These are phyloP conservation scores for Parazoanthus atlanticus DNA, from an alignment of 92 coral and sea anemone genomes.

Conservation along the genomic window DNA sequence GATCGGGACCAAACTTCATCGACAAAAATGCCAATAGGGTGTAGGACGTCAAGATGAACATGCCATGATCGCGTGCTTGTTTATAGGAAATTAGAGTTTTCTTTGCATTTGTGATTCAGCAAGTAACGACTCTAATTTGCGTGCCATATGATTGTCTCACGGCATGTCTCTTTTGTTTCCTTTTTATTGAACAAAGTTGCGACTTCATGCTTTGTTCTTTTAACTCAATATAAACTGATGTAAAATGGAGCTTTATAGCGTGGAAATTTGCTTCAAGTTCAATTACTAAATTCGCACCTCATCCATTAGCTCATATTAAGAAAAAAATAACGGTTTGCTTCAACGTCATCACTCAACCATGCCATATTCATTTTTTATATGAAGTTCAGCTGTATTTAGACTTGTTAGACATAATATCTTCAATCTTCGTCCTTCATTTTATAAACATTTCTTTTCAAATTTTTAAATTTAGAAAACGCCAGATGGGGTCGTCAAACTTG, in stretches of 20 bases:
- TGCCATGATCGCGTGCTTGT: slow-evolving; percentile 6
- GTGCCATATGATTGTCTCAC: background rate
- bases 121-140: background rate
- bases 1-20: background rate
- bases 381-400: background rate
- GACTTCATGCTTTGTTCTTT: background rate
- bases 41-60: no score
- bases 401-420: background rate
- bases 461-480: background rate
- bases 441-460: no score
- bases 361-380: background rate
- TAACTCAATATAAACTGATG: background rate
- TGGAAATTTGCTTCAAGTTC: no score
- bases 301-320: no score
- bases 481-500: background rate
- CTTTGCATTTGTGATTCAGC: background rate
- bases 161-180: background rate
- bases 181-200: background rate
- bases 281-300: no score
- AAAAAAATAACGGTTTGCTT: no score
- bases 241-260: background rate
- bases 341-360: background rate
- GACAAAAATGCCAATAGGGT: background rate
- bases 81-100: background rate
- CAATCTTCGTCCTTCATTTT: background rate